phyloP scores from a whole-genome alignment of 2,113 vertebrate species.

The Vombatus ursinus region DNA sequence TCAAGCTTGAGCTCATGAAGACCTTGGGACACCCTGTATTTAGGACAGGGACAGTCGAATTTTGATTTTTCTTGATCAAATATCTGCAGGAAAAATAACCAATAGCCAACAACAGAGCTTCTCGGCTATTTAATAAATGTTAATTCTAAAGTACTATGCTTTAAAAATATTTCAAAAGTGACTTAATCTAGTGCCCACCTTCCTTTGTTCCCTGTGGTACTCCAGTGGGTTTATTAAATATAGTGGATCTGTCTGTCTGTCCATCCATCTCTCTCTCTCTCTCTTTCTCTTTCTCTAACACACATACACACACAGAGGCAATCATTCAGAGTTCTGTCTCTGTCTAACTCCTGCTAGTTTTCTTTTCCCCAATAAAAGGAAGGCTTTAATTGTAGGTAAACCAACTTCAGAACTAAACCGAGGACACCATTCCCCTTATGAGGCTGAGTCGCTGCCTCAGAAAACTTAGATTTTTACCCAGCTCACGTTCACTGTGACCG shows the following conservation, averaged over 20 bases:
- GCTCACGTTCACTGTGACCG: rapidly evolving
- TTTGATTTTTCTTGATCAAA: background rate
- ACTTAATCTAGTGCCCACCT: background rate
- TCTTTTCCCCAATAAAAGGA: background rate
- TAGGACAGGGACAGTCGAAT: rapidly evolving
- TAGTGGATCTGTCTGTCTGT: background rate
- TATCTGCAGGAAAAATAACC: background rate
- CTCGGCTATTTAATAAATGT: background rate
- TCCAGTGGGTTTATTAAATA: background rate
- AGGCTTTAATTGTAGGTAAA: background rate
- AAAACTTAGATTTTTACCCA: background rate
- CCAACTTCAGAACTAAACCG: background rate
- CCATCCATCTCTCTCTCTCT: background rate
- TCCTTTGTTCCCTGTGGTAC: background rate
- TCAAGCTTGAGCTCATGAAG: background rate
- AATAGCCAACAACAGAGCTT: background rate
- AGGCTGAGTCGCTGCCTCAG: background rate
- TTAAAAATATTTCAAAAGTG: conserved; percentile 17
- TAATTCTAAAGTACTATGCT: background rate
- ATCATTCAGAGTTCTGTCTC: background rate
- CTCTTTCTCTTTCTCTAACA: background rate
- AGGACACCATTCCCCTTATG: background rate
- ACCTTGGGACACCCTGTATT: background rate
- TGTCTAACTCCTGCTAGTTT: background rate
- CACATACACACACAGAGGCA: rapidly evolving